A percentile compares a stretch with the other conserved stretches of the same genome.
Conservation (phyloP, 2,113 vertebrate genomes). For the Psephotus haematonotus region DNA sequence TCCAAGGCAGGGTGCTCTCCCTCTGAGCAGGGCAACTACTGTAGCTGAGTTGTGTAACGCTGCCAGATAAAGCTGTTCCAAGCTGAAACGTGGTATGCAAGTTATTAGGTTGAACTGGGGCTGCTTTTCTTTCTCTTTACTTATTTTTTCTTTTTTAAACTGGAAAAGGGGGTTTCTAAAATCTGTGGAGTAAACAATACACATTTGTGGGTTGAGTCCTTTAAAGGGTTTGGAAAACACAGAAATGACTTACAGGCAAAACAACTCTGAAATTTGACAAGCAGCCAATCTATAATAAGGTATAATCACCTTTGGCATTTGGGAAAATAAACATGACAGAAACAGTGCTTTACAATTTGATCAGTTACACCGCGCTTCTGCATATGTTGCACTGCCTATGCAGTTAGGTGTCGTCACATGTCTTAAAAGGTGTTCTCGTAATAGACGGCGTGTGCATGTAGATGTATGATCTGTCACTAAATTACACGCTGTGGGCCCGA, state of each 20-base stretch:
- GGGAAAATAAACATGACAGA: background rate
- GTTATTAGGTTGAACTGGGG: conserved; percentile 15
- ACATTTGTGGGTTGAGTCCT: background rate
- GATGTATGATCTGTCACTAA: background rate
- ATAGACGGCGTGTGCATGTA: background rate
- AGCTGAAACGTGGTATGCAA: conserved; percentile 50
- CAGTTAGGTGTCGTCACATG: background rate
- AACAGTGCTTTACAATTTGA: background rate
- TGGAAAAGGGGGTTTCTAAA: background rate
- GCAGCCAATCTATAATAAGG: background rate
- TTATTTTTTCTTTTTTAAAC: background rate
- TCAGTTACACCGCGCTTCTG: background rate
- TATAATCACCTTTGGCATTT: background rate
- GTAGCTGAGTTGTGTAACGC: conserved; percentile 3
- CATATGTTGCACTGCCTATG: background rate
- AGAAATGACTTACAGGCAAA: background rate
- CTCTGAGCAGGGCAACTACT: conserved; percentile 43
- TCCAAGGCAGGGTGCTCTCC: conserved; percentile 47
- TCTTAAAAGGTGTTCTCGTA: background rate
- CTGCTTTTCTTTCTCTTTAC: background rate
- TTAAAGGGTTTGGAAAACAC: background rate
- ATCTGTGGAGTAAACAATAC: background rate
- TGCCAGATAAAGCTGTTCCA: conserved; percentile 30
- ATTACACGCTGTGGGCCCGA: background rate
- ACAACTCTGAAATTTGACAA: background rate